Evolutionary conservation across 2,797 vertebrate species (phyloP), one percentile per base, ranked within the genome.

Genomic region (Heliangelus exortis): DNA sequence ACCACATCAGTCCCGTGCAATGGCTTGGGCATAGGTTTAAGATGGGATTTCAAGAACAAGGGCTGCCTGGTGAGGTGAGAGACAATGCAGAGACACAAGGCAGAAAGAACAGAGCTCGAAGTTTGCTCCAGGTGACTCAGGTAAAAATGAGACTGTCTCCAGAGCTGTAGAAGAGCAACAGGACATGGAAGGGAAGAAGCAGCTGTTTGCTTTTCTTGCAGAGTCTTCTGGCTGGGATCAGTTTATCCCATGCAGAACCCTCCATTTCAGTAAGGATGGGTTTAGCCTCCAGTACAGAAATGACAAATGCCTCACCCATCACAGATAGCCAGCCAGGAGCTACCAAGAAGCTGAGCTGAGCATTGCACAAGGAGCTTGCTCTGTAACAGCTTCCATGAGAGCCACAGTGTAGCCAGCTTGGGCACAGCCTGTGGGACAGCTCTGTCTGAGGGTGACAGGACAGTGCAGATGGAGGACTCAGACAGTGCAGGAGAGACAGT

Each of bases 301-400:
- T 20, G 6, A 43, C n/a, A 36, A 68, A 14, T 10, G 29, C 66
- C 59, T 82, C 1, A 0, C 25, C 36, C 3, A 0, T 41, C 59
- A 22, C 1, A 9, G 66, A 48, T 54, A 47, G 53, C 53, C n/a
- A 20, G 41, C 41, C 53, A 61, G n/a, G 23, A 81, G 71, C 28
- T 33, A 50, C 31, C 4, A 15, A 26, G 45, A 5, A 41, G 61
- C 62, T 53, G 57, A 69, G 50, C 19, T 1, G 2, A 57, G 51
- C 33, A 11, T 11, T 12, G 28, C 36, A 54, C 2, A 1, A 69
- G 62, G 74, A 75, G 57, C 51, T 47, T 58, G 39, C 57, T 62
- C 57, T 63, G 22, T 29, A 36, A 48, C 23, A 62, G 43, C 77
- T 58, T 48, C 47, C 29, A 6, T 1, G 22, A 15, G 43, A 66